These are phyloP conservation scores for Andrena marginata DNA, from an alignment of 2,888 invertebrate species.

Conservation along the genomic window DNA sequence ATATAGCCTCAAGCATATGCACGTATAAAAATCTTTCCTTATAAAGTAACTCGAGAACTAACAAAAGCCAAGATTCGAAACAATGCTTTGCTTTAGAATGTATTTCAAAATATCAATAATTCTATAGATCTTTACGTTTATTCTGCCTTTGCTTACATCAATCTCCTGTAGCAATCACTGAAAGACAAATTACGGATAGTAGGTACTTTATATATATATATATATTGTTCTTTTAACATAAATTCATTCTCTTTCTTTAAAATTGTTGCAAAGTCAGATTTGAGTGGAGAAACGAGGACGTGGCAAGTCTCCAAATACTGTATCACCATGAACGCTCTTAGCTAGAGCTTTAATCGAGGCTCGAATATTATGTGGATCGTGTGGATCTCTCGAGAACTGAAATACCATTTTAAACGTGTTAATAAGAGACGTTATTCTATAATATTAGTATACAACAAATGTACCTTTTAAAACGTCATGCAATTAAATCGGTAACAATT, in stretches of 20 bases:
- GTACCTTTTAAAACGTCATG: background rate
- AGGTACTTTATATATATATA: slow-evolving; percentile 45
- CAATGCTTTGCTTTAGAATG: slow-evolving; percentile 53
- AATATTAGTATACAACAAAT: background rate
- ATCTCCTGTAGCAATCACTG: slow-evolving; percentile 67
- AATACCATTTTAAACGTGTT: slow-evolving; percentile 54
- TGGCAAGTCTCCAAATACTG: slow-evolving; percentile 95
- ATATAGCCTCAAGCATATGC: slow-evolving; percentile 48
- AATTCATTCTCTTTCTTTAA: slow-evolving; percentile 50
- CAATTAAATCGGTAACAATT: background rate
- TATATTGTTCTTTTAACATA: slow-evolving; percentile 60
- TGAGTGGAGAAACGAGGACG: slow-evolving; percentile 94
- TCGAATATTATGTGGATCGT: slow-evolving; percentile 91
- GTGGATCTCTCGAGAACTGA: slow-evolving; percentile 78
- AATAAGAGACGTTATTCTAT: background rate
- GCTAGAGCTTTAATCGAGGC: slow-evolving; percentile 97
- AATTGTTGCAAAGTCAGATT: slow-evolving; percentile 87
- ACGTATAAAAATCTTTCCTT: slow-evolving; percentile 54
- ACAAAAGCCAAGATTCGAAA: slow-evolving; percentile 51
- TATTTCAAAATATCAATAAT: slow-evolving; percentile 49
- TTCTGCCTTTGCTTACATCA: slow-evolving; percentile 68
- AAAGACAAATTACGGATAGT: slow-evolving; percentile 71
- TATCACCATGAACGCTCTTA: slow-evolving; percentile 94
- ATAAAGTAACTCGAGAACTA: slow-evolving; percentile 55
- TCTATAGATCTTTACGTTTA: slow-evolving; percentile 57